Conservation (phyloP, 2,113 vertebrate species). For the Elaphurus davidianus region DNA sequence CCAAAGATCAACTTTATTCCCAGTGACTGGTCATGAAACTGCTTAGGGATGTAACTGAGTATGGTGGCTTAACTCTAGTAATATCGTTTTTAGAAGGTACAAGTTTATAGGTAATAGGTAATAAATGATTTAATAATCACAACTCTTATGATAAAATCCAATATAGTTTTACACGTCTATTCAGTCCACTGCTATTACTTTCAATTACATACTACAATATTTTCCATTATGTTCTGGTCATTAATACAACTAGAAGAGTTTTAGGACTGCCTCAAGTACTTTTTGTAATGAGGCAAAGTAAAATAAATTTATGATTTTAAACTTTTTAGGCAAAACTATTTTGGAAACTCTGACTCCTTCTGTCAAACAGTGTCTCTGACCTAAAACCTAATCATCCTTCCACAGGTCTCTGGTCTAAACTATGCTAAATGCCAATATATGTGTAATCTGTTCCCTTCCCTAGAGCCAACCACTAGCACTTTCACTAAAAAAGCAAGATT, state of each 20-base stretch:
- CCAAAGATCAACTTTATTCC: neutral
- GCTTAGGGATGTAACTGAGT: neutral
- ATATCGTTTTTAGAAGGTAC: neutral
- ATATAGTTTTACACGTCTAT: neutral
- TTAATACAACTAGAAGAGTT: neutral
- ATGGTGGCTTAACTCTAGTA: neutral
- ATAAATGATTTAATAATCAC: neutral
- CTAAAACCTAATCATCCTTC: neutral
- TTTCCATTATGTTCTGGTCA: neutral
- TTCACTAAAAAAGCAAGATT: neutral
- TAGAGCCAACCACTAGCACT: neutral
- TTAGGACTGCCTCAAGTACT: neutral
- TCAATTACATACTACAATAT: neutral
- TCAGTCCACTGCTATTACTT: neutral
- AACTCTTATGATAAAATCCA: neutral
- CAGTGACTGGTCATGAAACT: neutral
- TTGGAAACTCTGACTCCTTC: neutral
- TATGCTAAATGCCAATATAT: accelerated
- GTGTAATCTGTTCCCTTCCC: no score
- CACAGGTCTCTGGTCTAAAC: neutral
- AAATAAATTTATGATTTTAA: neutral
- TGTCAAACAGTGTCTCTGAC: neutral
- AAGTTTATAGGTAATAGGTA: neutral
- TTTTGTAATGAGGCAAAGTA: neutral
- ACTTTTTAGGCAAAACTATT: neutral